These are phyloP conservation scores for Drosophila anceps DNA, from an alignment of 2,888 invertebrate genomes.

Conservation along the genomic window DNA sequence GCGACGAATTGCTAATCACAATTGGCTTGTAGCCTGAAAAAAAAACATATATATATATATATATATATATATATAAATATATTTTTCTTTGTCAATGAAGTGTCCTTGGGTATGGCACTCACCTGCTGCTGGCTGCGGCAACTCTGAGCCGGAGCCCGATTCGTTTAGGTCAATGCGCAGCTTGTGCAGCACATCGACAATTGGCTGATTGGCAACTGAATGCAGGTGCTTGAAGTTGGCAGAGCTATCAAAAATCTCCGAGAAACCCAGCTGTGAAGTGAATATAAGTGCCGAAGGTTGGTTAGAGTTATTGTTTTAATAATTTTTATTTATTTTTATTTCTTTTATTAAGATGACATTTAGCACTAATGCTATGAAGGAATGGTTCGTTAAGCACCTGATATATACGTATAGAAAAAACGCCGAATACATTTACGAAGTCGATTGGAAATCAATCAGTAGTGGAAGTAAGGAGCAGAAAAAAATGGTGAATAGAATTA, in stretches of 20 bases:
- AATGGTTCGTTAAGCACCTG: no score
- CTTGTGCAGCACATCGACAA: constrained; percentile 92
- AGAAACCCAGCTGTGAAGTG: constrained; percentile 89
- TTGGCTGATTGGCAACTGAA: constrained; percentile 64
- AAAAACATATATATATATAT: no score
- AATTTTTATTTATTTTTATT: no score
- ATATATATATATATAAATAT: no score
- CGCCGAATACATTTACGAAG: no score
- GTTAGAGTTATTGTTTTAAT: no score
- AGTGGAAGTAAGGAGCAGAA: no score
- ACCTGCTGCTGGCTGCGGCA: constrained; percentile 89
- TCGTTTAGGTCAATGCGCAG: constrained; percentile 95
- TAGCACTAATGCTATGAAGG: no score
- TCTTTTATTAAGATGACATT: no score
- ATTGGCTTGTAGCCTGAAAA: constrained; percentile 77
- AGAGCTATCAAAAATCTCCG: constrained; percentile 87
- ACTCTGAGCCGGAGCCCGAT: constrained; percentile 93
- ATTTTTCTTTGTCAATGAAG: not conserved
- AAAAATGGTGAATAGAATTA: no score
- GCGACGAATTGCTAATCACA: constrained; percentile 80
- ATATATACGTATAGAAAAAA: no score
- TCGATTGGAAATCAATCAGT: no score
- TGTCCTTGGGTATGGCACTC: constrained; percentile 66
- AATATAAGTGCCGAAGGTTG: not conserved
- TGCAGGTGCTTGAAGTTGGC: constrained; percentile 89